phyloP scores from a whole-genome alignment of 2,113 vertebrate genomes.

The Nibea coibor region DNA sequence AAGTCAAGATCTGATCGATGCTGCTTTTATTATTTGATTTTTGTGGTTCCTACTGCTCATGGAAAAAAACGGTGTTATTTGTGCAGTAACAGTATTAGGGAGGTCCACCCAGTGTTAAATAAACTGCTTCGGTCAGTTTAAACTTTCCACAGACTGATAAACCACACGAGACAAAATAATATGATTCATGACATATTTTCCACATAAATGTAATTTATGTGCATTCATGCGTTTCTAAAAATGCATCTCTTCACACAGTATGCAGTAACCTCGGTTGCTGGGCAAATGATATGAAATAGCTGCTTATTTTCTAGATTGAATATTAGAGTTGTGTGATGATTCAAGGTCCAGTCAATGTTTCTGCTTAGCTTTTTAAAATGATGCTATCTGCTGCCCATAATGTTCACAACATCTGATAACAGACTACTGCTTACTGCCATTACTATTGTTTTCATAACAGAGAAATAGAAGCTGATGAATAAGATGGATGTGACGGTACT shows the following conservation, averaged over 20 bases:
- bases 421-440: conserved; percentile 37
- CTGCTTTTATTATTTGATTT: conserved; percentile 21
- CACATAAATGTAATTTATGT: conserved; percentile 20
- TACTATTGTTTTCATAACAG: conserved; percentile 11
- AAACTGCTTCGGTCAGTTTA: conserved; percentile 21
- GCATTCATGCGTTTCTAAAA: background rate
- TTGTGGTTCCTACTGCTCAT: conserved; percentile 13
- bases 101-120: conserved; percentile 48
- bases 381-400: conserved; percentile 28
- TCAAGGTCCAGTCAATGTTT: conserved; percentile 36
- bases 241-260: conserved; percentile 14
- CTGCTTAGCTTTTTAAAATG: conserved; percentile 46
- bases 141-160: conserved; percentile 7
- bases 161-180: background rate
- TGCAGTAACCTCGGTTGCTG: conserved; percentile 27
- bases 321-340: conserved; percentile 24
- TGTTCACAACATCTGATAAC: conserved; percentile 22
- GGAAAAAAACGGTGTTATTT: conserved; percentile 33
- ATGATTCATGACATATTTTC: background rate
- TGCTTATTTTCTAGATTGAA: conserved; percentile 34
- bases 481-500: conserved; percentile 1
- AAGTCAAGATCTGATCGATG: conserved; percentile 2
- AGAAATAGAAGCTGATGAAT: conserved; percentile 6
- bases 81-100: conserved; percentile 66
- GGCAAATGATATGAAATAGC: conserved; percentile 12